Base-by-base conservation (phyloP, 1,140 invertebrate genomes). In the Parasteatoda tepidariorum region DNA sequence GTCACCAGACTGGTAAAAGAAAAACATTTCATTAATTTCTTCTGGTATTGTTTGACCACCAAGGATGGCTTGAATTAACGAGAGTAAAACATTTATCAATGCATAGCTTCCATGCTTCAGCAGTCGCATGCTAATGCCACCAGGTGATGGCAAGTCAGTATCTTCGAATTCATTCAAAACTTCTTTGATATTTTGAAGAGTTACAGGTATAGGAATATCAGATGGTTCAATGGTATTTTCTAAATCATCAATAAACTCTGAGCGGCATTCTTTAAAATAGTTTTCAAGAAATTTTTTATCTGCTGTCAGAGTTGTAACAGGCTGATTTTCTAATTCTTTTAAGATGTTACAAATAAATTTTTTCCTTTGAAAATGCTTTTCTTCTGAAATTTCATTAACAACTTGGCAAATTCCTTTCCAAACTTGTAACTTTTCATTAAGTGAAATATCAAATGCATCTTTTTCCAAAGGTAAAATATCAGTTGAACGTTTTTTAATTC, bases 11-110 rank as follows among this genome's bases (percentile, higher is more conserved):
- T 61, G 9, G 30, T 73, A n/a, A 75, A 11, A 38, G 6, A 64
- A 15, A n/a, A 62, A 78, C 13, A 22, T 78, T 64, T 78, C 74
- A 3, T n/a, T 54, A 13, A 78, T 78, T 66, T 78, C 74, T 18
- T 9, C 9, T 0, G 74, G 74, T 7, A 78, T 22, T 64, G 64
- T 33, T 13, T 66, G n/a, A 1, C 74, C 74, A 66, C 66, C 54
- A 7, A 78, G 66, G 13, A 78, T 78, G 13, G n/a, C 18, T 33
- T 66, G 74, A 31, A 78, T 66, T 54, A 78, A 54, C 15, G 48
- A 33, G n/a, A 13, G 34, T 18, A 75, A 9, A 18, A 75, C 11
- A 0, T 0, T 1, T 38, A 61, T 78, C 13, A 31, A 24, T 66
- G 64, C 54, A n/a, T 7, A 4, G 18, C 61, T 78, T 15, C 74